Evolutionary conservation across 2,113 vertebrate species (phyloP).

Genomic region (Mastomys natalensis): DNA sequence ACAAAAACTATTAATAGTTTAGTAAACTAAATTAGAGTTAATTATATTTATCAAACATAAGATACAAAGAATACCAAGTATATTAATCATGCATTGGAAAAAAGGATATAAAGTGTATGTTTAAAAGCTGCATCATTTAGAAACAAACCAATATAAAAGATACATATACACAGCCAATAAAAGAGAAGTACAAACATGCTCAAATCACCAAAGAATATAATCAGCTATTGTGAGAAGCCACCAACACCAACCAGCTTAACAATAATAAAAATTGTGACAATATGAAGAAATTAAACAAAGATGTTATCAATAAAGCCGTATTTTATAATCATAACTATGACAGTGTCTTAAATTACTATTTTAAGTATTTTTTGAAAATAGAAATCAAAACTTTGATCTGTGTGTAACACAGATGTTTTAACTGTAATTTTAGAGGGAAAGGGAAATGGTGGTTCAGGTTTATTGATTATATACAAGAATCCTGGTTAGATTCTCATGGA

Average conservation of each 20-base stretch:
- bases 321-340: not conserved
- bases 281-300: constrained; percentile 6
- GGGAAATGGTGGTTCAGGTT: not conserved
- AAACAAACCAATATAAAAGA: not conserved
- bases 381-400: constrained; percentile 36
- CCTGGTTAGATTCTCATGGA: constrained; percentile 1
- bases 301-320: not conserved
- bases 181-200: not conserved
- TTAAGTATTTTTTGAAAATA: constrained; percentile 47
- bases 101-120: not conserved
- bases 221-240: not conserved
- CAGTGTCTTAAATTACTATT: constrained; percentile 42
- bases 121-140: not conserved
- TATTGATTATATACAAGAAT: constrained; percentile 3
- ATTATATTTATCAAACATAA: not conserved
- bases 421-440: constrained; percentile 47
- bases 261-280: not conserved
- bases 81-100: not conserved
- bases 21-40: not conserved
- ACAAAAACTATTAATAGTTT: not conserved
- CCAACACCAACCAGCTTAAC: not conserved
- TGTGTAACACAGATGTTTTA: constrained; percentile 2
- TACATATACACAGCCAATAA: not conserved
- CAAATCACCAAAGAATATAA: not conserved
- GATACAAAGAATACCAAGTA: not conserved